Conservation (phyloP, 2,888 invertebrate species). For the Pemphredon lugubris region DNA sequence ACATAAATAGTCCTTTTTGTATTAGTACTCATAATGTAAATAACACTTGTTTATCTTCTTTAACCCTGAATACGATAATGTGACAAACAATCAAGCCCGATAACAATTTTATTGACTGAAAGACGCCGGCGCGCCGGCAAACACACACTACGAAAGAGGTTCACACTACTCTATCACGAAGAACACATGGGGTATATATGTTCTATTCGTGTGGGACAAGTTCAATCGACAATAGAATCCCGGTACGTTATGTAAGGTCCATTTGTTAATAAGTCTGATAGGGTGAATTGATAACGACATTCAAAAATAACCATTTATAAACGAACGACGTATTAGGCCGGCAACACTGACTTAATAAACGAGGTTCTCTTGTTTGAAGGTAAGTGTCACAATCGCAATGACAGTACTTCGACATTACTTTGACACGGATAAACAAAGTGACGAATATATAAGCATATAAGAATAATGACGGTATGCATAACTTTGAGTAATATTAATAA, state of each 20-base stretch:
- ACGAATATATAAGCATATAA: too few relatives aligned
- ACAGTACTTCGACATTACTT: neutral
- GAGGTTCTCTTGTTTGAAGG: slow-evolving; percentile 19
- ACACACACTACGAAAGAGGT: too few relatives aligned
- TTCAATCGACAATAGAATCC: slow-evolving; percentile 30
- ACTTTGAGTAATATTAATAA: too few relatives aligned
- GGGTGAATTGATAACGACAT: slow-evolving; percentile 34
- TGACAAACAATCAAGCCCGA: slow-evolving; percentile 42
- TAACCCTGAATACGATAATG: neutral
- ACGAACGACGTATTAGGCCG: neutral
- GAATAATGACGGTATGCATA: too few relatives aligned
- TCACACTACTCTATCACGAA: neutral
- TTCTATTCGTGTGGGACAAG: slow-evolving; percentile 3
- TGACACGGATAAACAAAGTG: too few relatives aligned
- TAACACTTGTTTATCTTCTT: slow-evolving; percentile 10
- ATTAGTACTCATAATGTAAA: slow-evolving; percentile 82
- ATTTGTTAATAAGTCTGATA: slow-evolving; percentile 36
- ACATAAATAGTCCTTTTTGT: slow-evolving; percentile 92
- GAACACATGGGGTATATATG: slow-evolving; percentile 13
- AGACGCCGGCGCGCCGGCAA: slow-evolving; percentile 49
- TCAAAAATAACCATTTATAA: slow-evolving; percentile 19
- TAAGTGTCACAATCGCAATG: slow-evolving; percentile 14
- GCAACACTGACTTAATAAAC: slow-evolving; percentile 1
- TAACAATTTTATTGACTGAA: slow-evolving; percentile 56
- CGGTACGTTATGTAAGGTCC: slow-evolving; percentile 53